Conservation (phyloP, 2,113 vertebrate genomes). For the Zapus hudsonius region DNA sequence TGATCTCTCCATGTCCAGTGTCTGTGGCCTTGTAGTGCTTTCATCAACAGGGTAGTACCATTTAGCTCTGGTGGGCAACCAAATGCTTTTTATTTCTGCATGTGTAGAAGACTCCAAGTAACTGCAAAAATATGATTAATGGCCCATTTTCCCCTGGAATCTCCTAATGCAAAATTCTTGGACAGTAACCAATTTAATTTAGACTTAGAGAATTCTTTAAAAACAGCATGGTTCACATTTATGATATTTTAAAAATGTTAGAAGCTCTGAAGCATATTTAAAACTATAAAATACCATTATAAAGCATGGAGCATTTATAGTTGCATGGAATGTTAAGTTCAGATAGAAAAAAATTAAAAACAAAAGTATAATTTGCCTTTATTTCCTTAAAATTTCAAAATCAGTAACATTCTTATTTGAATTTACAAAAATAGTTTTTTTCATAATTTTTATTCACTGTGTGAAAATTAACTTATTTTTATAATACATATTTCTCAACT, state of each 20-base stretch:
- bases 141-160: not conserved
- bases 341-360: constrained; percentile 7
- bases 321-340: constrained; percentile 22
- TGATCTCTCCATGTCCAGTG: too few species aligned
- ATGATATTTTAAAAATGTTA: constrained; percentile 78
- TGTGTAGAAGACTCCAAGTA: constrained; percentile 47
- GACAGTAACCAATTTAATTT: constrained; percentile 77
- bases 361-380: constrained; percentile 20
- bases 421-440: constrained; percentile 44
- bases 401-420: constrained; percentile 41
- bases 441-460: constrained; percentile 1
- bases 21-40: too few species aligned
- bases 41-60: too few species aligned
- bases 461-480: too few species aligned
- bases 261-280: constrained; percentile 61
- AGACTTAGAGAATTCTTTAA: constrained; percentile 67
- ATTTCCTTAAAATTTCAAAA: constrained; percentile 60
- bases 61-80: too few species aligned
- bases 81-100: too few species aligned
- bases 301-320: constrained; percentile 67
- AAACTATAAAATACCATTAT: constrained; percentile 56
- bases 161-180: constrained; percentile 66
- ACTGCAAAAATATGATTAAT: constrained; percentile 64
- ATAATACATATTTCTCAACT: too few species aligned
- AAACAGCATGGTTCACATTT: constrained; percentile 77